These are phyloP conservation scores for Heteromormyrus szaboi DNA, from an alignment of 2,797 vertebrate species.

Conservation along the genomic window DNA sequence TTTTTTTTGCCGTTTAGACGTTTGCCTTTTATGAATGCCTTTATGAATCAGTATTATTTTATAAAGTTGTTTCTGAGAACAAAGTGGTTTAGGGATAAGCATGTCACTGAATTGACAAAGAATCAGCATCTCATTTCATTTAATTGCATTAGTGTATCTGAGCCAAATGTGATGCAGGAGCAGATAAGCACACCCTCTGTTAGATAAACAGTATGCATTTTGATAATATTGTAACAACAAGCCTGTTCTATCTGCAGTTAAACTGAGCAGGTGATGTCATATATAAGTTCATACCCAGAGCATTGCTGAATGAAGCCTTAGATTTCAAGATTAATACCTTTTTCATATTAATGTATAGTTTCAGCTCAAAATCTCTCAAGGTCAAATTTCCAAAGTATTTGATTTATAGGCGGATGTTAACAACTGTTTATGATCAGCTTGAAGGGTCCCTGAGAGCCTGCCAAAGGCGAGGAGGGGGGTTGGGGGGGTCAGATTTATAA, in stretches of 20 bases:
- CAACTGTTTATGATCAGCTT: background rate
- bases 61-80: background rate
- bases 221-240: background rate
- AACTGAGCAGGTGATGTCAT: background rate
- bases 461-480: background rate
- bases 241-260: background rate
- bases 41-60: background rate
- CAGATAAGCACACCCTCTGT: background rate
- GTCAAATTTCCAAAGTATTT: background rate
- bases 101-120: background rate
- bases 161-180: background rate
- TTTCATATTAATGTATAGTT: background rate
- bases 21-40: background rate
- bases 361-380: background rate
- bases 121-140: background rate
- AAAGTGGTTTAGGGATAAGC: background rate
- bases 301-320: background rate
- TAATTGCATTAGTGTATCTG: background rate
- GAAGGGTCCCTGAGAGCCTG: background rate
- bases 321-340: background rate
- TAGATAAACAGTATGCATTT: background rate
- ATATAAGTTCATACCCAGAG: background rate
- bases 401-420: background rate
- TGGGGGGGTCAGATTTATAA: background rate
- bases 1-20: background rate